These are phyloP conservation scores for Apamea epomidion DNA, from an alignment of 2,888 invertebrate genomes.

Conservation along the genomic window DNA sequence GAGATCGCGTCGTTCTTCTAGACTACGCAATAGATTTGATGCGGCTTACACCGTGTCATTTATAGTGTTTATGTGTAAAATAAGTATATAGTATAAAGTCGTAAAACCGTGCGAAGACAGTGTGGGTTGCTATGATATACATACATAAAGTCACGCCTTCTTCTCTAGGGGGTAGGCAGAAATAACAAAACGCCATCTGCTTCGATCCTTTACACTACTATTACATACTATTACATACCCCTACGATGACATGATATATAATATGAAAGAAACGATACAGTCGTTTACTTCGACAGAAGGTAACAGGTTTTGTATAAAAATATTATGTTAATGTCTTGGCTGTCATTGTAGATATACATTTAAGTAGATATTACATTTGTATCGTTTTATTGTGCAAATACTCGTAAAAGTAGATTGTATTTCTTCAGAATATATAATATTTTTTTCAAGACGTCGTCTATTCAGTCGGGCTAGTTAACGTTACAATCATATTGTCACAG, in stretches of 20 bases:
- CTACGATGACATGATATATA: no score
- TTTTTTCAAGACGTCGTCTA: neutral
- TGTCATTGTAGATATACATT: neutral
- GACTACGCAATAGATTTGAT: no score
- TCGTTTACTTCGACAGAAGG: neutral
- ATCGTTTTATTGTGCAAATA: neutral
- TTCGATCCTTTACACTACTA: no score
- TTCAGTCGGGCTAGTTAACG: neutral
- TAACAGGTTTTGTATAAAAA: neutral
- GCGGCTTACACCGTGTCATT: neutral
- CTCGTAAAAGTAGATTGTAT: neutral
- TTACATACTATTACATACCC: no score
- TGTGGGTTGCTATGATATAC: neutral
- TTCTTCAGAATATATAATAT: neutral
- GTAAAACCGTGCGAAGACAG: neutral
- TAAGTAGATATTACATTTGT: conserved; percentile 4
- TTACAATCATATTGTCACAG: neutral
- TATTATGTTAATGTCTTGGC: neutral
- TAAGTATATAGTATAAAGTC: no score
- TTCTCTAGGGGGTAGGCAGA: no score
- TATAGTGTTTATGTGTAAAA: neutral
- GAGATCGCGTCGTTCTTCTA: no score
- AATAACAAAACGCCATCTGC: no score
- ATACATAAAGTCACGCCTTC: no score
- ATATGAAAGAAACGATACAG: no score